Evolutionary conservation across 1,140 invertebrate species (phyloP).

Genomic region (Portunus trituberculatus): DNA sequence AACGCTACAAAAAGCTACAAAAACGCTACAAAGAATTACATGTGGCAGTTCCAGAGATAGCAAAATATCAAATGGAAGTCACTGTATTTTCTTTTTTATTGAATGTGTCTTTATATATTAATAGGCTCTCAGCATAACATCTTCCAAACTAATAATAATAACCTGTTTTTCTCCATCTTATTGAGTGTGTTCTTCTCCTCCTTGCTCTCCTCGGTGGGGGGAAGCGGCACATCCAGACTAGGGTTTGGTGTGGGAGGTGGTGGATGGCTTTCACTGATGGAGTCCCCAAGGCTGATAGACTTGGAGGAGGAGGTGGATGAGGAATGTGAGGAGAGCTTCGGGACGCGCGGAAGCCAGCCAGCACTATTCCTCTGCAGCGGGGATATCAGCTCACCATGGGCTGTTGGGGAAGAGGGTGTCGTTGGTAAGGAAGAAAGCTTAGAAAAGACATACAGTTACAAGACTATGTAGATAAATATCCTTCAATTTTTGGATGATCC

Average conservation of each 20-base stretch:
- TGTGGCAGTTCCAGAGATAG: too few species aligned
- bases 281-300: constrained; percentile 79
- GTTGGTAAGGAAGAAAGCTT: neutral
- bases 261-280: constrained; percentile 72
- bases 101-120: too few species aligned
- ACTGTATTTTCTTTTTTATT: too few species aligned
- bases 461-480: too few species aligned
- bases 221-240: constrained; percentile 66
- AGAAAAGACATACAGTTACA: neutral
- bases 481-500: too few species aligned
- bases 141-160: too few species aligned
- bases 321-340: constrained; percentile 79
- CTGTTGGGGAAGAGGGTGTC: neutral
- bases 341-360: constrained; percentile 72
- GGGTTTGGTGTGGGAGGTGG: constrained; percentile 75
- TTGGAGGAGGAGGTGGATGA: constrained; percentile 81
- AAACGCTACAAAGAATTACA: neutral
- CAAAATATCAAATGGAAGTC: too few species aligned
- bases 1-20: neutral
- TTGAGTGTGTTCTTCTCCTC: neutral
- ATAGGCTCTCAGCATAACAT: too few species aligned
- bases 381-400: constrained; percentile 75
- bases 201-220: constrained; percentile 53
- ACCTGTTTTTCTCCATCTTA: constrained; percentile 66
- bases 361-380: constrained; percentile 64